These are phyloP conservation scores for Busarellus nigricollis DNA, from an alignment of 2,797 vertebrate species.

Conservation along the genomic window DNA sequence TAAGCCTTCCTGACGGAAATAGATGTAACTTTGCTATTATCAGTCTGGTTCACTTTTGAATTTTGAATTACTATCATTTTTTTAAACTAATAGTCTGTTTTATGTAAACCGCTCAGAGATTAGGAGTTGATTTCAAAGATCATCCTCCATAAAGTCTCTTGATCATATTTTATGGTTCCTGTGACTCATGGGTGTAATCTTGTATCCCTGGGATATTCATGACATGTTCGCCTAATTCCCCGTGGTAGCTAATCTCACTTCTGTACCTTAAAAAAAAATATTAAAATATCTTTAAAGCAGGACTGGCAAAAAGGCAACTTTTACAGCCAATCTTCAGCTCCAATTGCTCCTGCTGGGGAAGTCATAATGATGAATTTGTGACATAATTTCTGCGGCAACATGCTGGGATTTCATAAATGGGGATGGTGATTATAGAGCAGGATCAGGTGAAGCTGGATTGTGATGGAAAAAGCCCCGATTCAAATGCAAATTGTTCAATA, in stretches of 20 bases:
- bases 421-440: conserved; percentile 59
- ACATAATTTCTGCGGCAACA: conserved; percentile 45
- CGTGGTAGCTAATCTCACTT: conserved; percentile 6
- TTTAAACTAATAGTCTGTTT: not conserved
- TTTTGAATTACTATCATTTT: not conserved
- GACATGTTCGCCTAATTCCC: conserved; percentile 13
- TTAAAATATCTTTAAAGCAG: conserved; percentile 31
- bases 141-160: conserved; percentile 45
- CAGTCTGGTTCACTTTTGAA: not conserved
- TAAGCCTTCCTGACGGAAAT: not conserved
- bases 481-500: conserved; percentile 72
- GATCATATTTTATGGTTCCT: conserved; percentile 54
- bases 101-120: not conserved
- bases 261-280: conserved; percentile 11
- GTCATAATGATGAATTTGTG: conserved; percentile 59
- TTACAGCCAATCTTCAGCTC: conserved; percentile 35
- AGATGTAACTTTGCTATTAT: not conserved
- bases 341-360: conserved; percentile 64
- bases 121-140: conserved; percentile 58
- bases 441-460: conserved; percentile 72
- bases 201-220: conserved; percentile 44
- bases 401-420: conserved; percentile 70
- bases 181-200: conserved; percentile 29
- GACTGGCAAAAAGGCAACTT: conserved; percentile 55
- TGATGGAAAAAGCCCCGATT: conserved; percentile 62